These are phyloP conservation scores for Drosophila nigricruria DNA, from an alignment of 2,888 invertebrate species.

Conservation along the genomic window DNA sequence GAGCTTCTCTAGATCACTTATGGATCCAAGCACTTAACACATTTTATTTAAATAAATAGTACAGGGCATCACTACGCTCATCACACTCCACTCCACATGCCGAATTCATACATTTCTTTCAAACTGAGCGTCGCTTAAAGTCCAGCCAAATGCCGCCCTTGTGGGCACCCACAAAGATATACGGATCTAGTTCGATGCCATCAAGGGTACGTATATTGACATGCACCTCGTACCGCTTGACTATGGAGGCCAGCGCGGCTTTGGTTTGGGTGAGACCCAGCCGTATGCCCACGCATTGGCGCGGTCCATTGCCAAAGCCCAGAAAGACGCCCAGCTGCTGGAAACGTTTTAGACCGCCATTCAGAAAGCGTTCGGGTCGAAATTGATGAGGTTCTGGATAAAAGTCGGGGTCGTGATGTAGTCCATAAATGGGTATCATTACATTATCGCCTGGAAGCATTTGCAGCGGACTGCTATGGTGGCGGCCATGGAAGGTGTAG, in stretches of 20 bases:
- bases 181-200: conserved; percentile 72
- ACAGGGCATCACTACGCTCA: neutral
- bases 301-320: conserved; percentile 84
- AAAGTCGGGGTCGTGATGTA: conserved; percentile 81
- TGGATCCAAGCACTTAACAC: neutral
- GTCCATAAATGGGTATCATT: conserved; percentile 78
- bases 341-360: conserved; percentile 78
- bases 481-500: conserved; percentile 67
- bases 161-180: conserved; percentile 73
- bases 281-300: conserved; percentile 83
- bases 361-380: conserved; percentile 83
- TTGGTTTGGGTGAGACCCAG: conserved; percentile 81
- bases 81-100: neutral
- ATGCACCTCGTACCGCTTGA: conserved; percentile 68
- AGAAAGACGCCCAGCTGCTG: conserved; percentile 82
- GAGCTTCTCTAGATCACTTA: neutral
- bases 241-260: conserved; percentile 75
- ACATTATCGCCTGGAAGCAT: conserved; percentile 73
- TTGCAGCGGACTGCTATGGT: conserved; percentile 58
- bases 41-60: neutral
- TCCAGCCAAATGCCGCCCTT: conserved; percentile 83
- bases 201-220: conserved; percentile 68
- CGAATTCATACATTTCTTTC: no score
- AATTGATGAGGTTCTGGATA: conserved; percentile 79
- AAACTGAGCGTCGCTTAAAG: conserved; percentile 49